phyloP scores from a whole-genome alignment of 2,888 invertebrate genomes.

The Argyra leucocephala region DNA sequence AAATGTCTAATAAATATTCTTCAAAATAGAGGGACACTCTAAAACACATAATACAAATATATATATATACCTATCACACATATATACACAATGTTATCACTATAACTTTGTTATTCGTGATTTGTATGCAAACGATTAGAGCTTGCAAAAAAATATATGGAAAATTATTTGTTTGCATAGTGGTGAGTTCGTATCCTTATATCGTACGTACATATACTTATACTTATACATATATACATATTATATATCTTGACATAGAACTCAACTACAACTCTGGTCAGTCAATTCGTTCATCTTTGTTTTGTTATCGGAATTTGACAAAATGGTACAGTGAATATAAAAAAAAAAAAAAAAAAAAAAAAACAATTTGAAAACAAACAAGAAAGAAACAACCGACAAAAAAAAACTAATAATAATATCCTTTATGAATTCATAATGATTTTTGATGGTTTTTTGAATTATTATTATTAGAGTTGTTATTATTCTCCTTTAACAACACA shows the following conservation, averaged over 20 bases:
- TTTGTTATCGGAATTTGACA: too few species aligned
- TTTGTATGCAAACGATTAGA: slow-evolving; percentile 2
- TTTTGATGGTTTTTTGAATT: slow-evolving; percentile 4
- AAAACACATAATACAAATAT: not conserved
- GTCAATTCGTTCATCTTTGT: too few species aligned
- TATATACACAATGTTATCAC: not conserved
- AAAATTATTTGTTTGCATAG: slow-evolving; percentile 1
- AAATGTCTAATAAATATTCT: too few species aligned
- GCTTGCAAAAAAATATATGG: not conserved
- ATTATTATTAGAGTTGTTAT: slow-evolving; percentile 6
- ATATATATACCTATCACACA: not conserved
- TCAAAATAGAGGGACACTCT: too few species aligned
- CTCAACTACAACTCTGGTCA: too few species aligned
- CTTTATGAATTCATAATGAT: slow-evolving; percentile 6
- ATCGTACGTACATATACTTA: too few species aligned
- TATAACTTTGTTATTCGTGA: not conserved
- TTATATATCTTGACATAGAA: too few species aligned
- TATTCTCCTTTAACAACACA: not conserved
- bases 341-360: too few species aligned
- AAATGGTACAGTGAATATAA: too few species aligned
- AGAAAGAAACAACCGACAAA: not conserved
- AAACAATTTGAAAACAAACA: not conserved
- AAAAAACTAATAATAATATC: slow-evolving; percentile 3
- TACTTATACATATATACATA: too few species aligned
- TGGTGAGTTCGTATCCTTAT: not conserved